phyloP scores from a whole-genome alignment of 2,888 invertebrate genomes.

The Phanerotoma sp. region DNA sequence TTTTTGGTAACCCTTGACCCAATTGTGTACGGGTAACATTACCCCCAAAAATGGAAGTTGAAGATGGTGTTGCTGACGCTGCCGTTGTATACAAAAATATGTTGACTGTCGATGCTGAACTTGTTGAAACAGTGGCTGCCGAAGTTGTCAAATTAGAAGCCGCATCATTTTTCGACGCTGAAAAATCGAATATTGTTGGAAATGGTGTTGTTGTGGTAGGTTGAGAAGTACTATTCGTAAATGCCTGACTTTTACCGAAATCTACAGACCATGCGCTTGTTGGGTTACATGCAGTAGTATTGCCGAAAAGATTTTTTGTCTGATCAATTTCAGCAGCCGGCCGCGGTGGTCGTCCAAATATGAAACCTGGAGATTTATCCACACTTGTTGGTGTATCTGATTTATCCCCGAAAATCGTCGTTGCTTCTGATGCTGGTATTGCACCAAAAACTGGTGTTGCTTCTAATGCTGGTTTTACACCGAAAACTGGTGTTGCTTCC shows the following conservation, averaged over 20 bases:
- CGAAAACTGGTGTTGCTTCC: not conserved
- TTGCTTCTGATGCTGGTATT: not conserved
- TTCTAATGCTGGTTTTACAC: not conserved
- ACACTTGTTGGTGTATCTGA: no score
- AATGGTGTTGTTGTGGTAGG: not conserved
- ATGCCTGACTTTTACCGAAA: no score
- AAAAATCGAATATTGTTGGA: not conserved
- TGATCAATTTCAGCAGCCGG: no score
- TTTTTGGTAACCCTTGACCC: conserved; percentile 2
- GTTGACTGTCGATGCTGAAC: no score
- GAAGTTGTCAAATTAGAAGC: not conserved
- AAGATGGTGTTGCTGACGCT: not conserved
- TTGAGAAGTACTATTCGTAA: not conserved
- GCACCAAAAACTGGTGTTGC: conserved; percentile 9
- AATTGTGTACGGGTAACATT: conserved; percentile 26
- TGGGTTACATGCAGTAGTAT: no score
- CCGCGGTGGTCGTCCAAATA: no score
- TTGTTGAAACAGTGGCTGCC: not conserved
- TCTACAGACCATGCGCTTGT: no score
- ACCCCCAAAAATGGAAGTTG: conserved; percentile 22
- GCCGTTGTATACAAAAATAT: conserved; percentile 12
- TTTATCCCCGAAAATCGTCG: conserved; percentile 6
- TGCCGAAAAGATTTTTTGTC: no score
- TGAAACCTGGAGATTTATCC: no score
- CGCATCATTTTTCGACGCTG: not conserved